A percentile compares a stretch with the other conserved stretches of the same genome.
Conservation (phyloP, 1,140 invertebrate genomes). For the Aphelenchoides avenae region DNA sequence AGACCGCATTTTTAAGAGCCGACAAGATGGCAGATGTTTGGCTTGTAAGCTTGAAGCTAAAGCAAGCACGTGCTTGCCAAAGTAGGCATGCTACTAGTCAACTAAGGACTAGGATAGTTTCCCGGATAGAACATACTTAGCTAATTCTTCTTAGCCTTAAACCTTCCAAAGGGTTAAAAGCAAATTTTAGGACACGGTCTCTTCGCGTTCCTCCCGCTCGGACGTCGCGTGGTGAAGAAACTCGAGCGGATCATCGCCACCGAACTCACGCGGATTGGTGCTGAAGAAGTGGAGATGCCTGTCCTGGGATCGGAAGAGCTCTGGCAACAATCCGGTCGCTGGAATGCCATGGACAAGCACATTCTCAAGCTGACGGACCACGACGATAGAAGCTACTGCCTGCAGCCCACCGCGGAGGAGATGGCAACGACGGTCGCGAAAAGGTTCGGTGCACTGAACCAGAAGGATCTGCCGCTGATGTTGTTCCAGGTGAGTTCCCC, state of each 20-base stretch:
- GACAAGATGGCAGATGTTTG: too few species aligned
- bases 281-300: conserved; percentile 36
- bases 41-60: too few species aligned
- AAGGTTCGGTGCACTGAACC: conserved; percentile 11
- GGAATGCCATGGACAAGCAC: conserved; percentile 29
- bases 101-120: too few species aligned
- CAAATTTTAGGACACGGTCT: conserved; percentile 31
- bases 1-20: too few species aligned
- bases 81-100: too few species aligned
- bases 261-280: conserved; percentile 30
- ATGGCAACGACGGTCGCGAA: conserved; percentile 18
- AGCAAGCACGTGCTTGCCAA: too few species aligned
- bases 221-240: conserved; percentile 39
- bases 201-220: conserved; percentile 34
- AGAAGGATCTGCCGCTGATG: conserved; percentile 28
- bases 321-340: conserved; percentile 29
- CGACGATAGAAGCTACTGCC: conserved; percentile 25
- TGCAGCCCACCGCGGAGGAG: conserved; percentile 44
- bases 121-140: too few species aligned
- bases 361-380: conserved; percentile 34
- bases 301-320: conserved; percentile 17
- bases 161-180: too few species aligned
- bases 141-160: too few species aligned
- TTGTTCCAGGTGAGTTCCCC: conserved; percentile 37
- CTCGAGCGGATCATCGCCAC: conserved; percentile 27